A percentile compares a stretch with the other conserved stretches of the same genome.
These are phyloP conservation scores for Pyrrhosoma nymphula DNA, from an alignment of 2,888 invertebrate species.

Conservation along the genomic window DNA sequence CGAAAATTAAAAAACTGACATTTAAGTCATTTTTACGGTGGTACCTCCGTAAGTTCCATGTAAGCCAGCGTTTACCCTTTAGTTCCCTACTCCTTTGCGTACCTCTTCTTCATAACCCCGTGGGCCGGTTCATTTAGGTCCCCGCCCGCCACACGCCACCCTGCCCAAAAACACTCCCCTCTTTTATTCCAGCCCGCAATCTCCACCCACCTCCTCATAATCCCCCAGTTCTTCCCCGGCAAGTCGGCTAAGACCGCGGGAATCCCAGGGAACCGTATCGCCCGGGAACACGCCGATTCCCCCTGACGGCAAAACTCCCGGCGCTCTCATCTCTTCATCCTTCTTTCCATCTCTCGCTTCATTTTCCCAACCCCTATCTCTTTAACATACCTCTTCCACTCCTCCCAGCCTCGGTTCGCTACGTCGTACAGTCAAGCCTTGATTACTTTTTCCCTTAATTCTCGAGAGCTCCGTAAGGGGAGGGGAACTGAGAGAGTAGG, in stretches of 20 bases:
- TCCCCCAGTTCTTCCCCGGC: neutral
- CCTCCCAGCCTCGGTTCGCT: neutral
- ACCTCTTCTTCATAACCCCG: neutral
- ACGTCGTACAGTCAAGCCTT: neutral
- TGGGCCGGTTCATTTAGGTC: neutral
- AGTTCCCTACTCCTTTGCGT: too few species aligned
- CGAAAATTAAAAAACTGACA: too few species aligned
- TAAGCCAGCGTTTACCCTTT: too few species aligned
- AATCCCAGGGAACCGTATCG: neutral
- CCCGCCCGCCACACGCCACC: neutral
- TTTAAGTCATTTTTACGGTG: too few species aligned
- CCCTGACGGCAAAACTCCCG: neutral
- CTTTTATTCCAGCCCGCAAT: neutral
- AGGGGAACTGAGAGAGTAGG: neutral
- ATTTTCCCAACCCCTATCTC: neutral
- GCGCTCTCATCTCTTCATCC: neutral
- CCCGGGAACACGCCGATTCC: neutral
- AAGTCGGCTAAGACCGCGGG: neutral
- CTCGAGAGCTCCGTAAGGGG: neutral
- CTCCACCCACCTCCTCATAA: neutral
- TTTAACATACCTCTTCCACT: neutral
- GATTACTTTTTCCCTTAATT: constrained; percentile 11
- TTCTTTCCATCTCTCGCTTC: neutral
- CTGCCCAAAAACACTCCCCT: neutral
- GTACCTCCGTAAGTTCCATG: too few species aligned